Evolutionary conservation across 2,888 invertebrate species (phyloP), one percentile per base, ranked within the genome.

Genomic region (Cyclophora punctaria): DNA sequence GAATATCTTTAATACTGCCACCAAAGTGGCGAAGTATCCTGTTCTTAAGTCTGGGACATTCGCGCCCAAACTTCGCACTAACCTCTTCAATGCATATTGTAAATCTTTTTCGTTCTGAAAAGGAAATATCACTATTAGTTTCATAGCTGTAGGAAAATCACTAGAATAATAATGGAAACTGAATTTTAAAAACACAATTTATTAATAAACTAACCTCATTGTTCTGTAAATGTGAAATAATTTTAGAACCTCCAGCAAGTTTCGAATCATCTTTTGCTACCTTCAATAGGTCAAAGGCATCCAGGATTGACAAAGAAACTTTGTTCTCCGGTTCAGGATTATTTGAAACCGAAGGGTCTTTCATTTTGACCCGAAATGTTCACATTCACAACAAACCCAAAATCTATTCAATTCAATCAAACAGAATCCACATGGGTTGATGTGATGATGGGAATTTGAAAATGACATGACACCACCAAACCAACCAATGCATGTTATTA

Each of bases 21-120:
- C 91, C 7, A 95, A 81, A 5, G 92, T 90, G 0, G 92, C 89
- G 70, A 91, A 95, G 77, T 92, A 94, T 34, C 94, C 94, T 51
- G 91, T 90, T 60, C 93, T 90, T 37, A 92, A 89, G 34, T 87
- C 84, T 34, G 89, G 87, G 42, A 92, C 88, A 33, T 93, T 91
- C 2, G 95, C 92, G 40, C 94, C 94, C 55, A 94, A 80, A 55
- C 95, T 94, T 60, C 94, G 88, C 3, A 95, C 86, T 47, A 95
- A 77, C 61, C 95, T 89, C 57, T 90, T 91, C 41, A 95, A 69
- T 0, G 91, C 90, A 79, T 95, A 94, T 46, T 90, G 81, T 6
- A 92, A 59, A 71, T 94, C 93, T 70, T 90, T 89, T 63, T 83
- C 84, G 66, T 86, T 90, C 93, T 92, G 67, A 53, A 34, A 34